These are phyloP conservation scores for Mesocentrotus franciscanus DNA, from an alignment of 53 echinoderm and acorn worm genomes.

Conservation along the genomic window DNA sequence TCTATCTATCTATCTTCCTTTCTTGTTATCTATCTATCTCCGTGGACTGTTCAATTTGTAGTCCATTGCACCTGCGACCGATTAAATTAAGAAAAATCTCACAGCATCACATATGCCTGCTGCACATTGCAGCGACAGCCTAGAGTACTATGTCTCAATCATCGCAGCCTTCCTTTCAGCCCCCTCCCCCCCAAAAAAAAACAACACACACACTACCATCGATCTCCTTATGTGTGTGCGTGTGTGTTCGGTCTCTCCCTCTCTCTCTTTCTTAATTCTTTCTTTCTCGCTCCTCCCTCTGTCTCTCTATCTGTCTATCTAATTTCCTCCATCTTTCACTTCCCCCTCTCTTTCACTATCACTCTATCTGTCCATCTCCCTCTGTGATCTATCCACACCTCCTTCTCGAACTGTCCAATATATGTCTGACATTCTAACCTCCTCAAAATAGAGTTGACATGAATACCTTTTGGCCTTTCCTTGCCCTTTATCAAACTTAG, in stretches of 20 bases:
- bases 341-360: background rate
- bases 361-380: background rate
- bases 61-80: slow-evolving; percentile 61
- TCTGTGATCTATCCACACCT: background rate
- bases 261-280: background rate
- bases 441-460: slow-evolving; percentile 3
- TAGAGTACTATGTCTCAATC: background rate
- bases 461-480: background rate
- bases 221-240: background rate
- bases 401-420: background rate
- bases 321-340: background rate
- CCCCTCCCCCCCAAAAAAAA: background rate
- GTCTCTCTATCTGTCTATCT: background rate
- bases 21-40: background rate
- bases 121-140: slow-evolving; percentile 55
- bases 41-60: slow-evolving; percentile 30
- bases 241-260: background rate
- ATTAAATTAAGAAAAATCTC: slow-evolving; percentile 63
- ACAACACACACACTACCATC: background rate
- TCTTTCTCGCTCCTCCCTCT: background rate
- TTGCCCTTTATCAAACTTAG: background rate
- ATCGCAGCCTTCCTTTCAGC: background rate
- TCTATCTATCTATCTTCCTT: too few species aligned
- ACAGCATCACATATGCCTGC: slow-evolving; percentile 33
- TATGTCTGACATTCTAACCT: slow-evolving; percentile 6